Conservation (phyloP, 37 sponge, comb jelly and placozoan species). For the Chondrosia reniformis region DNA sequence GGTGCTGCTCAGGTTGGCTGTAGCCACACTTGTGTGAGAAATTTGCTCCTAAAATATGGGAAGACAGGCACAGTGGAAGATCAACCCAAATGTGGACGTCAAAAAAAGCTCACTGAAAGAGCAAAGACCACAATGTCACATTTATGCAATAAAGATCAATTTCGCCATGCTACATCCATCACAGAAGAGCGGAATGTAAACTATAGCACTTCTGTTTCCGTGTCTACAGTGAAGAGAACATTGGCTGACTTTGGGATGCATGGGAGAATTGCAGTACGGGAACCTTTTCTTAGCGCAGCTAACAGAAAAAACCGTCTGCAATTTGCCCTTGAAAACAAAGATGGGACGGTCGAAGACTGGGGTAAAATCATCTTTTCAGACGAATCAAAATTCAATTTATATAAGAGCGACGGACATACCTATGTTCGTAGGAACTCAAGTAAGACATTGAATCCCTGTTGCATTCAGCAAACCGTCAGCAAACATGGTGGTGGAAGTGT, state of each 20-base stretch:
- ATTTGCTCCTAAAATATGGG: no score
- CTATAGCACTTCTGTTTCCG: not conserved
- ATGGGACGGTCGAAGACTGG: not conserved
- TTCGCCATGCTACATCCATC: not conserved
- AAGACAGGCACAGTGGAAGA: no score
- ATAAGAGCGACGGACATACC: not conserved
- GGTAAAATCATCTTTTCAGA: not conserved
- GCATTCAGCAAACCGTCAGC: not conserved
- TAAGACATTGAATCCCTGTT: not conserved
- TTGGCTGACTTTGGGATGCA: not conserved
- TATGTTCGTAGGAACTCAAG: not conserved
- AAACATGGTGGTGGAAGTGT: not conserved
- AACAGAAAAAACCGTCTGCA: not conserved
- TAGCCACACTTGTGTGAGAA: no score
- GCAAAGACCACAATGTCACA: not conserved
- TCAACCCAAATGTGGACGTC: no score
- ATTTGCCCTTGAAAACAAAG: not conserved
- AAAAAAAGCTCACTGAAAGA: no score
- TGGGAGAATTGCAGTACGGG: not conserved
- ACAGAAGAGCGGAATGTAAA: not conserved
- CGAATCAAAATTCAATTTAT: not conserved
- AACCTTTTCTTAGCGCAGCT: not conserved
- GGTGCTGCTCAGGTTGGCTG: no score
- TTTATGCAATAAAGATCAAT: not conserved
- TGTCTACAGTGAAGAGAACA: not conserved